Evolutionary conservation across 2,797 vertebrate species (phyloP), one percentile per base, ranked within the genome.

Genomic region (Brachymystax lenok): DNA sequence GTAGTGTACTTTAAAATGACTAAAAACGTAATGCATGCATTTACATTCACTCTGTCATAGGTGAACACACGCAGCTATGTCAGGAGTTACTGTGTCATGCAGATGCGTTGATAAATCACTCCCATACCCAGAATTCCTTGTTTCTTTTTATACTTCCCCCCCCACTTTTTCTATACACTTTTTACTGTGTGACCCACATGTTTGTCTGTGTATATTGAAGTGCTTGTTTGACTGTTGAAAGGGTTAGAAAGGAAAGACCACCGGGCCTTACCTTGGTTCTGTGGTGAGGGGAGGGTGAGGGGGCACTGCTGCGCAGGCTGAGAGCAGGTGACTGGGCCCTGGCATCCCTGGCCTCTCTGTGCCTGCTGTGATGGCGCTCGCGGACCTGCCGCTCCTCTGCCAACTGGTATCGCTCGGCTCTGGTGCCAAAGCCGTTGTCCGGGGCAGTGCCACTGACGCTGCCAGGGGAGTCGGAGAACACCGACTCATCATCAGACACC

Each of bases 401-500:
- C 17, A 88, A 84, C 0, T 86, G 85, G 28, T 91, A 90, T n/a
- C 90, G 88, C 69, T 93, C 91, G 87, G 93, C 88, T 89, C 94
- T 95, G 2, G 76, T 59, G 51, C 80, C 85, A 5, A 88, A 92
- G 77, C 86, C 82, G 56, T 83, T 75, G 0, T 97, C 96, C 13
- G 78, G 84, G 74, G 88, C 88, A 0, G 90, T 74, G 59, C 21
- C 21, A 24, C 52, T 10, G 61, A 63, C 7, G 81, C 88, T 82
- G 86, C 84, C 71, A 51, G 89, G 93, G 4, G 94, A 95, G 75
- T 97, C 97, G 0, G 96, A 96, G 4, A 98, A 97, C 80, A 97
- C 94, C 0, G 96, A 93, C 79, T 99, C 95, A 74, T 96, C 96
- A 0, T 97, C 97, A 0, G 96, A 98, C 67, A 98, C 93, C 91